These are phyloP conservation scores for Barbus barbus DNA, from an alignment of 2,113 vertebrate genomes.

Conservation along the genomic window DNA sequence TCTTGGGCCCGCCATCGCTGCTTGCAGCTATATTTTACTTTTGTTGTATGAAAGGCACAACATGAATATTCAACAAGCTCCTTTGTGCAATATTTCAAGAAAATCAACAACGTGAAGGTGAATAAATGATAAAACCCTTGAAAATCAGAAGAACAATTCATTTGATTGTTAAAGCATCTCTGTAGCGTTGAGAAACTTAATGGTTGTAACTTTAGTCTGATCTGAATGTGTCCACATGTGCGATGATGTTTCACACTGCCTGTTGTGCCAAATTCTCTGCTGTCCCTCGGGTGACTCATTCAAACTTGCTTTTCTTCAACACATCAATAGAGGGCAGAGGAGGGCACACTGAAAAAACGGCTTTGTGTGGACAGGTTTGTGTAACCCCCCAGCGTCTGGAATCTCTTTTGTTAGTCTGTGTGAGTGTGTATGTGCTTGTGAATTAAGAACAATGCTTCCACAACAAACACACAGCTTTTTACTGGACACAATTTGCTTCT, in stretches of 20 bases:
- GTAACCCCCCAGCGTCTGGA: background rate
- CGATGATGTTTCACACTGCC: background rate
- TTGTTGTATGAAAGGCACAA: background rate
- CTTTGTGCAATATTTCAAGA: background rate
- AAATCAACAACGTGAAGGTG: background rate
- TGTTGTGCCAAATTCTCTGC: conserved; percentile 27
- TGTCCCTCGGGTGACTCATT: conserved; percentile 15
- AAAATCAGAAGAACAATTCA: background rate
- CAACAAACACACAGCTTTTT: conserved; percentile 15
- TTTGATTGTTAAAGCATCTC: background rate
- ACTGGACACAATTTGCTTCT: background rate
- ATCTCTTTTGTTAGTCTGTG: conserved; percentile 11
- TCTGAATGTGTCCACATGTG: background rate
- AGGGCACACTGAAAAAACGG: background rate
- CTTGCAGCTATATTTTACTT: too few relatives aligned
- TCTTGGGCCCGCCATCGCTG: too few relatives aligned
- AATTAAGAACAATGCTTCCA: background rate
- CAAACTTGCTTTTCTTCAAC: conserved; percentile 10
- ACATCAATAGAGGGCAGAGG: conserved; percentile 41
- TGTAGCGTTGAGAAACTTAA: background rate
- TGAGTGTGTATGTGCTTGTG: background rate
- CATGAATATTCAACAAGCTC: background rate
- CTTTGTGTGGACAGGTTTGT: conserved; percentile 28
- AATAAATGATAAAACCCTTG: background rate
- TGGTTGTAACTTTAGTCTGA: background rate